Base-by-base conservation (phyloP, 2,888 invertebrate species). In the Lycophotia porphyrea region DNA sequence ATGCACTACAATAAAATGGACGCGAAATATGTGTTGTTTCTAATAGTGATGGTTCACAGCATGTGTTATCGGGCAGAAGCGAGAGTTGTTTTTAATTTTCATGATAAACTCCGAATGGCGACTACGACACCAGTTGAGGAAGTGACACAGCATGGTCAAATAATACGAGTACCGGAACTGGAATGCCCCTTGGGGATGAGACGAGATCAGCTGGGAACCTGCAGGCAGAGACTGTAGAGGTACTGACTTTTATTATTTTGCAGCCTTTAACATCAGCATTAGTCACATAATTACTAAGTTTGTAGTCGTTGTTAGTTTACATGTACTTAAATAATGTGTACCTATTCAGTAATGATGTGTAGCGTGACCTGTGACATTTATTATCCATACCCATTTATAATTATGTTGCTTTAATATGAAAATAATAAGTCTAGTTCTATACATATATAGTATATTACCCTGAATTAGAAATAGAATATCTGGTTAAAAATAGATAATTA, bases 151-250 rank as follows among this genome's bases (percentile, higher is more conserved):
- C 83, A 89, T 58, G 81, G 93, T 73, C 94, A 94, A 91, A 91
- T 95, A 71, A 95, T 95, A 82, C 89, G 93, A 87, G 90, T 95
- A 34, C 95, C 94, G 15, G 91, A 92, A 49, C 81, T 94, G 44
- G 86, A 87, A 72, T 95, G 95, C 71, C 90, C 89, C 8, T 78
- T 85, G 7, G 93, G 93, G 11, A 88, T 91, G 70, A 90, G 91
- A 74, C 90, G 92, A n/a, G 95, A 95, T 80, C 27, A 70, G 52
- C 75, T 90, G 61, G 92, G 92, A 47, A 88, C 88, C 61, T 95
- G 95, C 86, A 91, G 95, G 72, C 83, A 87, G 80, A 87, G 88
- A 88, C 90, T 95, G 84, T 90, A 86, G 78, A 89, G 88, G 89
- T 89, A 88, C n/a, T n/a, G 27, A 5, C 67, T 72, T 72, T 76